Evolutionary conservation across 64 coral and sea anemone species (phyloP), one percentile per base, ranked within the genome.

Genomic region (Montipora foliosa): DNA sequence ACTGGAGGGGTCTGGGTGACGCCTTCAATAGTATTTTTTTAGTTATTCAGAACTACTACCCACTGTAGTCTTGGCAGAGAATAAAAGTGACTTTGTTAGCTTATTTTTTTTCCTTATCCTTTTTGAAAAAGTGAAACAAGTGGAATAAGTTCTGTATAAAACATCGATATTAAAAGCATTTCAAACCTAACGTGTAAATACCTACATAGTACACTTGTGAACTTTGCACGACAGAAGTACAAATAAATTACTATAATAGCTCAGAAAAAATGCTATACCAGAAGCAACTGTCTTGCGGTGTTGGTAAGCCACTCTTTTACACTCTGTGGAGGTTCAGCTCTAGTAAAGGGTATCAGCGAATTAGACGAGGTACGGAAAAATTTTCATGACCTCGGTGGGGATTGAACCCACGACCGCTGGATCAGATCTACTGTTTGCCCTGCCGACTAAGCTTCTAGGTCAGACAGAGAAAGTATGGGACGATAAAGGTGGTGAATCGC

Each of bases 401-500:
- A 71, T 71, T 16, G 67, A 71, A 71, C 67, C 67, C 67, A 29
- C 67, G 67, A 71, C 67, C 67, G 0, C 67, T 19, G 4, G 67
- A 71, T 71, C 21, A 24, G n/a, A 71, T 71, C 67, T 21, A 71
- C 67, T 19, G 67, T 71, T 71, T 25, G 20, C 67, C 21, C 20
- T 71, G 67, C 67, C 67, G 67, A 71, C 67, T 71, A 24, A 71
- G 67, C 67, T 71, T 6, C 67, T 17, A 71, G 67, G 67, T 71
- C 19, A 19, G 5, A 71, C 20, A 71, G 17, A 71, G 20, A 71
- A 71, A 71, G 67, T 22, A 17, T 4, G 67, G 67, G 67, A 71
- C 67, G 67, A 71, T 71, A 21, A 21, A 71, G 17, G 68, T 71
- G 68, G 68, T 71, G 78, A 80, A 80, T 80, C 78, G 78, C 78